Evolutionary conservation across 2,113 vertebrate genomes (phyloP).

Genomic region (Columbina picui): DNA sequence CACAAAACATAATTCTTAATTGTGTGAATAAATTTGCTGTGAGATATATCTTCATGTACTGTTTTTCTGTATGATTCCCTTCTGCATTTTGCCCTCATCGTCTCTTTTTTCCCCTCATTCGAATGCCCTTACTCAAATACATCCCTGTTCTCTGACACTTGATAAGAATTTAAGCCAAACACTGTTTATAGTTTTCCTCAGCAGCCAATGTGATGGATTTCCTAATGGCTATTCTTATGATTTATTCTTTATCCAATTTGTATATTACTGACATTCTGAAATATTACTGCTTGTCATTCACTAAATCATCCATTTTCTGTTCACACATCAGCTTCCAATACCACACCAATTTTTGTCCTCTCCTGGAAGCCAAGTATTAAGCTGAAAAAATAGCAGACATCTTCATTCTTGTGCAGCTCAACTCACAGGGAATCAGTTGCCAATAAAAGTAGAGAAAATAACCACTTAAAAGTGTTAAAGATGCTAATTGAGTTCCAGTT

Average conservation of each 20-base stretch:
- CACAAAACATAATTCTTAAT: not conserved
- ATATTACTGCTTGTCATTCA: conserved; percentile 2
- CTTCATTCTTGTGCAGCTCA: conserved; percentile 8
- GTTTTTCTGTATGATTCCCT: not conserved
- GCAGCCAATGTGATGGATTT: conserved; percentile 25
- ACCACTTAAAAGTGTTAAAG: conserved; percentile 37
- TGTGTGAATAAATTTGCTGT: not conserved
- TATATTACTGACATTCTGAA: not conserved
- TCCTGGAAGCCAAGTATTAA: not conserved
- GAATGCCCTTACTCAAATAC: not conserved
- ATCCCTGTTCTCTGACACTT: not conserved
- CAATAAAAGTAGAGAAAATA: conserved; percentile 32
- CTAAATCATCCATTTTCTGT: not conserved
- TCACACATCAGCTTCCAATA: not conserved
- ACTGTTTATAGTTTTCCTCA: not conserved
- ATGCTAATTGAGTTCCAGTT: conserved; percentile 34
- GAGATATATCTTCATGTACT: not conserved
- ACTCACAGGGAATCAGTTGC: not conserved
- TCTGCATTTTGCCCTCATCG: not conserved
- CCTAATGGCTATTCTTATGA: not conserved
- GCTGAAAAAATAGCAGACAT: not conserved
- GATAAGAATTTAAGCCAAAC: conserved; percentile 10
- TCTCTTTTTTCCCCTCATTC: not conserved
- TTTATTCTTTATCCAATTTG: not conserved
- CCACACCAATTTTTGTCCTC: not conserved